These are phyloP conservation scores for Andrena hattorfiana DNA, from an alignment of 2,888 invertebrate species.

Conservation along the genomic window DNA sequence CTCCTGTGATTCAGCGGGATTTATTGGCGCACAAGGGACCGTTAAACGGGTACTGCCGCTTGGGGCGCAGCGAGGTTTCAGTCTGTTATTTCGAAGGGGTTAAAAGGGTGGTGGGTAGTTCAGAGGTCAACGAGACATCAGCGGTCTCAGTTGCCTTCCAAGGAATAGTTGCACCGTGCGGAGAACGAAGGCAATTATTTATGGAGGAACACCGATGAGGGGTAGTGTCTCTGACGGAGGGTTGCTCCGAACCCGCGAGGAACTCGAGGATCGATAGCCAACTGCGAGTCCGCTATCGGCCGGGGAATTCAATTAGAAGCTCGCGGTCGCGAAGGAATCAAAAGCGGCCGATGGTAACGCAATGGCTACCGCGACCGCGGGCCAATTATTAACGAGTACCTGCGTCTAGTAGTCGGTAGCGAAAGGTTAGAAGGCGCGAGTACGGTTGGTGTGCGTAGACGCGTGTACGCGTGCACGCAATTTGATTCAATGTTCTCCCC, in stretches of 20 bases:
- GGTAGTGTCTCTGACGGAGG: conserved; percentile 35
- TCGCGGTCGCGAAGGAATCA: conserved; percentile 32
- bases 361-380: conserved; percentile 38
- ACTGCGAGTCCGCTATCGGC: conserved; percentile 8
- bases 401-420: conserved; percentile 52
- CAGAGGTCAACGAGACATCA: not conserved
- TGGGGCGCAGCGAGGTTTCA: no score
- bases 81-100: not conserved
- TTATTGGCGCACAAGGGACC: not conserved
- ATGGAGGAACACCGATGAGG: not conserved
- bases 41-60: no score
- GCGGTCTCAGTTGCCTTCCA: not conserved
- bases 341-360: conserved; percentile 33
- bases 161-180: not conserved
- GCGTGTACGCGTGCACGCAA: conserved; percentile 56
- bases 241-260: conserved; percentile 15
- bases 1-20: not conserved
- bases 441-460: conserved; percentile 42
- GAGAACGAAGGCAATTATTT: not conserved
- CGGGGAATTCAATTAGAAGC: conserved; percentile 57
- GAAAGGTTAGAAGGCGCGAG: conserved; percentile 70
- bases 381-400: conserved; percentile 57
- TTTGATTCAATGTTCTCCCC: conserved; percentile 68
- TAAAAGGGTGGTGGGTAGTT: not conserved
- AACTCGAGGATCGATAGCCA: not conserved